Evolutionary conservation across 2,888 invertebrate genomes (phyloP), one percentile per base, ranked within the genome.

Genomic region (Himalopsyche japonica): DNA sequence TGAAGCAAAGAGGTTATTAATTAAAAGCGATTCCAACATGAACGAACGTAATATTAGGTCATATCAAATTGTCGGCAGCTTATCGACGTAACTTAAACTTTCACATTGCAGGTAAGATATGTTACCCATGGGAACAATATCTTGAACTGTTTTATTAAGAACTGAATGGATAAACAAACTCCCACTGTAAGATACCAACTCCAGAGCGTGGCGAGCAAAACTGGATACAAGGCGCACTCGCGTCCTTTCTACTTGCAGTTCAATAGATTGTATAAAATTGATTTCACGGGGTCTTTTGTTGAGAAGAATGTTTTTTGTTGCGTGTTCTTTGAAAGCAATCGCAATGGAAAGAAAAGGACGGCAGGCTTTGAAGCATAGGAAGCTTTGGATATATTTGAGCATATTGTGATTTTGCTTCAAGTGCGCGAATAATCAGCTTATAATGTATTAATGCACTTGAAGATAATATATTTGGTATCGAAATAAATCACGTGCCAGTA

Each of bases 281-380:
- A 77, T 77, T 77, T 77, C 43, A 77, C 37, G 20, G 43, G 79
- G 30, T 47, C 47, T 27, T 79, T 79, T 79, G 47, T 47, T 47
- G 27, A 2, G 47, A 47, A 47, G 79, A 79, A 79, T 79, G 79
- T 79, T 79, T 77, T 79, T 79, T 77, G 77, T 77, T 77, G 20
- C 77, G 77, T 37, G 43, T 77, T 34, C 77, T 34, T 77, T 77
- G 77, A 77, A 77, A 77, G 37, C 12, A 24, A 77, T 34, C 77
- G 37, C n/a, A 24, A n/a, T 37, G 20, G n/a, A 43, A 34, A 34
- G n/a, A 43, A 34, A 34, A 27, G 27, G 70, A 27, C 70, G n/a
- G 70, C 15, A 27, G 27, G 12, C 70, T 27, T 70, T 15, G 70
- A 15, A 27, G 24, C 12, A 30, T n/a, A n/a, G n/a, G n/a, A n/a